These are phyloP conservation scores for Bos javanicus DNA, from an alignment of 2,113 vertebrate species.

Conservation along the genomic window DNA sequence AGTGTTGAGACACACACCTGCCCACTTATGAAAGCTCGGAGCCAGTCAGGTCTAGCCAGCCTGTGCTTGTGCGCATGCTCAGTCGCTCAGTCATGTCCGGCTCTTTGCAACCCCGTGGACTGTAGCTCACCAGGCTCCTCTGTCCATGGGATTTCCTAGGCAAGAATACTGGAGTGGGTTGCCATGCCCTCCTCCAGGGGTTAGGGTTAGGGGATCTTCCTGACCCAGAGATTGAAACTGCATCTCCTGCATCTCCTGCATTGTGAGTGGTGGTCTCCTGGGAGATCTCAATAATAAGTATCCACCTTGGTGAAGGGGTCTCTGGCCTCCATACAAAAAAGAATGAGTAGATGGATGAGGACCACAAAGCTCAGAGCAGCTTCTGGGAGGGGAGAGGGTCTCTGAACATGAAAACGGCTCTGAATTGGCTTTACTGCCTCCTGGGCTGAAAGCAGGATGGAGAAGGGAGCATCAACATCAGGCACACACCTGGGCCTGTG, in stretches of 20 bases:
- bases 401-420: not conserved
- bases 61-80: accelerated
- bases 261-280: not conserved
- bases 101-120: accelerated
- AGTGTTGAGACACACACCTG: not conserved
- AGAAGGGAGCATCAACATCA: not conserved
- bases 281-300: not conserved
- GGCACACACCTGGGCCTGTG: not conserved
- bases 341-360: not conserved
- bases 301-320: not conserved
- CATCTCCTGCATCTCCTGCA: not conserved
- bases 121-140: not conserved
- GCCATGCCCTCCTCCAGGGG: not conserved
- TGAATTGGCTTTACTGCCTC: not conserved
- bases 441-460: not conserved
- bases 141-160: not conserved
- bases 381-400: not conserved
- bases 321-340: accelerated
- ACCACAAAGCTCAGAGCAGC: not conserved
- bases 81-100: accelerated
- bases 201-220: not conserved
- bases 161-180: not conserved
- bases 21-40: not conserved
- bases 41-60: not conserved
- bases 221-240: not conserved